Evolutionary conservation across 2,888 invertebrate species (phyloP).

Genomic region (Heterodera filipjevi): DNA sequence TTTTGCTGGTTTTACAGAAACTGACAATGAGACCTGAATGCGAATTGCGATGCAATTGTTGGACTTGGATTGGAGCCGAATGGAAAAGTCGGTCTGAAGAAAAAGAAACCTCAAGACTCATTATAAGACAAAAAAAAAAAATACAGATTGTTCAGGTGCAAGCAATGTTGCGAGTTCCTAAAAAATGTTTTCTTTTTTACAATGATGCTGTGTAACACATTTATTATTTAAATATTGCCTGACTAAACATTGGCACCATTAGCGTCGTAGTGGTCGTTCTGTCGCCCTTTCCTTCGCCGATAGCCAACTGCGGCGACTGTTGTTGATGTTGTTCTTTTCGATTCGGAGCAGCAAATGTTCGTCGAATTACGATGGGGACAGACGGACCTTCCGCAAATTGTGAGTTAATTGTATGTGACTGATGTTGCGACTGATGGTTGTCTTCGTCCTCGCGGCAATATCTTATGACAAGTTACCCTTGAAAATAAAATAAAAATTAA

Average conservation of each 20-base stretch:
- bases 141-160: neutral
- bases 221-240: neutral
- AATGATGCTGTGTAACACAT: neutral
- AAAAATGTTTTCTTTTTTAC: neutral
- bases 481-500: neutral
- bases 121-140: neutral
- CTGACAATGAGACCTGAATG: too few species aligned
- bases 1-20: neutral
- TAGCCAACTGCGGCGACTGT: neutral
- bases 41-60: conserved; percentile 21
- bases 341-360: neutral
- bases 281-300: neutral
- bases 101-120: neutral
- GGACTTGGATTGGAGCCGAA: conserved; percentile 22
- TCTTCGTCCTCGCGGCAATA: conserved; percentile 6
- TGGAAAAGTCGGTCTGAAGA: conserved; percentile 19
- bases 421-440: neutral
- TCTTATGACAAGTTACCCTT: neutral
- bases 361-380: neutral
- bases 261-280: neutral
- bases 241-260: neutral
- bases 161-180: conserved; percentile 5
- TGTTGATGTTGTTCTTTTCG: neutral
- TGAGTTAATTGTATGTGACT: neutral
- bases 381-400: neutral